phyloP scores from a whole-genome alignment of 2,888 invertebrate genomes.

The Gasteruption jaculator region DNA sequence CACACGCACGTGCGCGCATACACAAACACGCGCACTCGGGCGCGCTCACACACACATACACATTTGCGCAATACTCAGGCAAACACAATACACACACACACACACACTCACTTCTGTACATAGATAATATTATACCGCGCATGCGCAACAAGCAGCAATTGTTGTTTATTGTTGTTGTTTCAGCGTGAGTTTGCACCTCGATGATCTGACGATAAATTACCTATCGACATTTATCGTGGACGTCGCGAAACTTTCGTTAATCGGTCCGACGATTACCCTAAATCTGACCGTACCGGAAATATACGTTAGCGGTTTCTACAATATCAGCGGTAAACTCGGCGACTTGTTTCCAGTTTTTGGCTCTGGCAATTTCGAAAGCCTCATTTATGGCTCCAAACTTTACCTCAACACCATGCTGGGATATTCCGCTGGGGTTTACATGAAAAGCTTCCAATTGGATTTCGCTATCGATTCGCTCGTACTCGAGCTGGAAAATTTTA shows the following conservation, averaged over 20 bases:
- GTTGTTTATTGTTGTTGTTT: too few relatives aligned
- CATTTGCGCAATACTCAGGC: too few relatives aligned
- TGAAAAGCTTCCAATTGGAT: slow-evolving; percentile 43
- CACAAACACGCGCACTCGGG: too few relatives aligned
- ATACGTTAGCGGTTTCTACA: slow-evolving; percentile 37
- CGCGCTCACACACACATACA: too few relatives aligned
- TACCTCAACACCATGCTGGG: slow-evolving; percentile 40
- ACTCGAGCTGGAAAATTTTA: slow-evolving; percentile 35
- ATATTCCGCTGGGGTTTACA: slow-evolving; percentile 39
- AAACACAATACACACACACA: too few relatives aligned
- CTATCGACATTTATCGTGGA: slow-evolving; percentile 39
- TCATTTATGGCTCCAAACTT: slow-evolving; percentile 31
- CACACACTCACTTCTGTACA: too few relatives aligned
- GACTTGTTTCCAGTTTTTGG: slow-evolving; percentile 33
- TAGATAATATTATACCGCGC: too few relatives aligned
- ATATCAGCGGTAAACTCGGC: slow-evolving; percentile 39
- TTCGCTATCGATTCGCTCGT: slow-evolving; percentile 33
- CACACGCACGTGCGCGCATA: too few relatives aligned
- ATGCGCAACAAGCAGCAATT: too few relatives aligned
- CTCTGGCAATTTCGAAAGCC: slow-evolving; percentile 33
- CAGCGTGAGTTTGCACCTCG: slow-evolving; percentile 33
- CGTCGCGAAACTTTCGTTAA: slow-evolving; percentile 37
- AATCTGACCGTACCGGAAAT: slow-evolving; percentile 39
- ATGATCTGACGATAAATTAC: slow-evolving; percentile 32
- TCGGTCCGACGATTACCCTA: slow-evolving; percentile 39